Base-by-base conservation (phyloP, 2,113 vertebrate species). In the mouse (Mus musculus) region DNA sequence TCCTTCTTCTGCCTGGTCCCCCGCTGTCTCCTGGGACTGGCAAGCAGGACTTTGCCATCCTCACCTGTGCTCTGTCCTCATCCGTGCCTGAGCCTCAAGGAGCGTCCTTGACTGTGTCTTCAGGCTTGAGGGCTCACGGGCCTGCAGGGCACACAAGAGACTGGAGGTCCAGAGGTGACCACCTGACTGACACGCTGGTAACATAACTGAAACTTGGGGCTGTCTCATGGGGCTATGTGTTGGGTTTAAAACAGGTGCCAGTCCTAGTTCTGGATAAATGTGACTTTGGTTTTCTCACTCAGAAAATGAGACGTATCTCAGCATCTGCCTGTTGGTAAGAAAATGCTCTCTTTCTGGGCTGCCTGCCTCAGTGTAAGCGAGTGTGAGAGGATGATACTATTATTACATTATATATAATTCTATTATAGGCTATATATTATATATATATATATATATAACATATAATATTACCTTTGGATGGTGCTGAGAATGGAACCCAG, bases 61-160 rank as follows among this genome's bases (percentile, higher is more conserved):
- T 4, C 1, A 0, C 26, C 78, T 61, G 20, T 19, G 49, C 5
- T 56, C 61, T 0, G 0, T 20, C 12, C 0, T 42, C 17, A 4
- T 89, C 46, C 65, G 49, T 73, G 85, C 54, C 36, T 5, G 16
- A 72, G n/a, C 42, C 59, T 75, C 61, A 54, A 14, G 2, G 19
- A 22, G 24, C 49, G 89, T 56, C 42, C 75, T n/a, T 39, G 46
- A 46, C 33, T 16, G 10, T 30, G 49, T 42, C 81, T 65, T 88
- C 71, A 59, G 88, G 26, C 42, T 61, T 17, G 12, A 22, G 82
- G 65, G 17, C 46, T 75, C 9, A 4, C 12, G 42, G 88, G 28
- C n/a, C 65, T 19, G 20, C 22, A 2, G 30, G n/a, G 82, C 14
- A 19, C 39, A 67, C 26, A 49, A 54, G 19, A 52, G 4, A 14